Base-by-base conservation (phyloP, 2,113 vertebrate species). In the Otocyon megalotis region DNA sequence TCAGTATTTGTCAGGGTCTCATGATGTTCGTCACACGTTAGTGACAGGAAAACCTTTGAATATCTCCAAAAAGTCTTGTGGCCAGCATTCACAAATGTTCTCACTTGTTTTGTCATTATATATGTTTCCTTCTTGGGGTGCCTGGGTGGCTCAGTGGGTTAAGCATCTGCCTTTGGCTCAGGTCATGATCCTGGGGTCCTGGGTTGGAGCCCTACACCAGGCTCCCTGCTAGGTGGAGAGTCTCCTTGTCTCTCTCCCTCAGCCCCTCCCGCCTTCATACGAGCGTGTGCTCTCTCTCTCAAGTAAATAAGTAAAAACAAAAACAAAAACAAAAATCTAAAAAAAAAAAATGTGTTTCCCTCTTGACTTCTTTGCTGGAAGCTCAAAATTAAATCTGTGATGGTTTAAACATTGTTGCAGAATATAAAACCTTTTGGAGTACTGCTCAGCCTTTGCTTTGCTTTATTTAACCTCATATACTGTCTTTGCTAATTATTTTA, bases 351-450 rank as follows among this genome's bases (percentile, higher is more conserved):
- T 72, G 3, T 48, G 3, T 76, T 95, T 93, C 22, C 2, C 20
- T 93, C 15, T 97, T 94, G 54, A 71, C 28, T 95, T 74, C 60
- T 50, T 30, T 81, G 8, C 67, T 87, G 9, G 35, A 89, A 92
- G 8, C 28, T 93, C 50, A 74, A 2, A 53, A 84, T 26, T 60
- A 35, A 94, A 37, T 74, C 14, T 92, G 13, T 92, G n/a, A 48
- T 1, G 37, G 19, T 50, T 67, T 88, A 89, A 76, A 60, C 12
- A 6, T 84, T 90, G 95, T 76, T 96, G n/a, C 56, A 83, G n/a
- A 88, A 65, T 22, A 35, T 53, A 92, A 32, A 93, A 81, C 7
- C 63, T 88, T 79, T 86, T 74, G 10, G 43, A 5, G 2, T 74
- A n/a, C 63, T 84, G 1, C 32, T 80, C 7, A 87, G 8, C 16